Evolutionary conservation across 1,140 invertebrate species (phyloP).

Genomic region (Oryzaephilus surinamensis): DNA sequence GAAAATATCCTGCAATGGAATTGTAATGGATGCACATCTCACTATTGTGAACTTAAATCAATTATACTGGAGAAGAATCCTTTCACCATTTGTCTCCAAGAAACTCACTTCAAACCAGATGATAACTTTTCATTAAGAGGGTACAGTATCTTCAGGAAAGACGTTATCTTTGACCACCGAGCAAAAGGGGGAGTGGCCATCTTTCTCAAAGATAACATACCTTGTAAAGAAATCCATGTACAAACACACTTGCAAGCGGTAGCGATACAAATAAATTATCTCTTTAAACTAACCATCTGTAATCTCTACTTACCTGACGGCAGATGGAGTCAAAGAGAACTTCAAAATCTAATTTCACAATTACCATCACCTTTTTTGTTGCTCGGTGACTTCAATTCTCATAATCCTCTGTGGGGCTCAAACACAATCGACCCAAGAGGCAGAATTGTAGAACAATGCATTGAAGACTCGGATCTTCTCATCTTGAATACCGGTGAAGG

Average conservation of each 20-base stretch:
- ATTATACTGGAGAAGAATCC: not conserved
- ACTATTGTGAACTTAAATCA: constrained; percentile 8
- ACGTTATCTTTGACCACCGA: not conserved
- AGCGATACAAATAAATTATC: not conserved
- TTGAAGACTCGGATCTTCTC: not conserved
- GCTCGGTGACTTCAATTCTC: constrained; percentile 8
- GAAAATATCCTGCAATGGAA: constrained; percentile 11
- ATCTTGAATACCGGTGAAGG: not conserved
- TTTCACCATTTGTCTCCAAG: constrained; percentile 6
- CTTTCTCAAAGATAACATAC: not conserved
- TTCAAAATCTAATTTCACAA: not conserved
- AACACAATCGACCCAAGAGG: not conserved
- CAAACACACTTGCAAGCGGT: constrained; percentile 3
- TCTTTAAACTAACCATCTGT: constrained; percentile 2
- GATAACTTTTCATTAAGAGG: not conserved
- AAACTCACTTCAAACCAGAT: constrained; percentile 6
- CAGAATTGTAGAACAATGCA: not conserved
- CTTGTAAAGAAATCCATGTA: not conserved
- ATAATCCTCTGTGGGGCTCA: constrained; percentile 4
- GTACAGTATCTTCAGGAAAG: not conserved
- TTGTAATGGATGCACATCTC: constrained; percentile 5
- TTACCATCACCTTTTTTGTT: constrained; percentile 4
- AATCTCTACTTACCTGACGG: constrained; percentile 6
- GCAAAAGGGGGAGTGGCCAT: not conserved
- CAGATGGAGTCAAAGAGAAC: not conserved